A percentile compares a stretch with the other conserved stretches of the same genome.
phyloP scores from a whole-genome alignment of 1,140 invertebrate genomes.

The Dendrolimus punctatus region DNA sequence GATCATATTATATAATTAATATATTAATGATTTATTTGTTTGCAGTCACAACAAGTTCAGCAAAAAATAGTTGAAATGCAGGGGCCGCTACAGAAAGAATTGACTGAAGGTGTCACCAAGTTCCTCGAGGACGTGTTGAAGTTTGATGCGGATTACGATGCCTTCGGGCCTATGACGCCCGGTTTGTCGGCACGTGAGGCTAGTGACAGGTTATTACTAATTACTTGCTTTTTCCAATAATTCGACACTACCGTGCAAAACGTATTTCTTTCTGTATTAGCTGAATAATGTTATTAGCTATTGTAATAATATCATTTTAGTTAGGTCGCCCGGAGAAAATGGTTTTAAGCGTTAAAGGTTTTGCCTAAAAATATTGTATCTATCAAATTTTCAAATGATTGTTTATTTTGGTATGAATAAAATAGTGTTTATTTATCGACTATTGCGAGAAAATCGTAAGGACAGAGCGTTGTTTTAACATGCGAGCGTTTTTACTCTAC shows the following conservation, averaged over 20 bases:
- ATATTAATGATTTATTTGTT: neutral
- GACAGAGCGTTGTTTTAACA: too few relatives aligned
- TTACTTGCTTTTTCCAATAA: neutral
- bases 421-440: too few relatives aligned
- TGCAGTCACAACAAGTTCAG: slow-evolving; percentile 80
- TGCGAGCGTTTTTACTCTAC: too few relatives aligned
- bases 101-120: slow-evolving; percentile 79
- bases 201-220: slow-evolving; percentile 76
- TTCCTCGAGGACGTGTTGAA: slow-evolving; percentile 80
- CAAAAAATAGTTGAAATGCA: slow-evolving; percentile 83
- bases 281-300: too few relatives aligned
- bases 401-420: too few relatives aligned
- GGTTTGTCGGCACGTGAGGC: slow-evolving; percentile 87
- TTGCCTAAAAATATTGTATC: too few relatives aligned
- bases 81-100: slow-evolving; percentile 79
- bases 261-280: too few relatives aligned
- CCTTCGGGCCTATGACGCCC: slow-evolving; percentile 86
- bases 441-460: too few relatives aligned
- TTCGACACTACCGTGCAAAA: neutral
- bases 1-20: neutral
- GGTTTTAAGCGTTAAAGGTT: too few relatives aligned
- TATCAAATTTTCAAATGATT: too few relatives aligned
- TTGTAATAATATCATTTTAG: too few relatives aligned
- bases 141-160: slow-evolving; percentile 83
- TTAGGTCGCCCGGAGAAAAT: too few relatives aligned